Evolutionary conservation across 2,888 invertebrate species (phyloP).

Genomic region (Epiperipatus broadwayi): DNA sequence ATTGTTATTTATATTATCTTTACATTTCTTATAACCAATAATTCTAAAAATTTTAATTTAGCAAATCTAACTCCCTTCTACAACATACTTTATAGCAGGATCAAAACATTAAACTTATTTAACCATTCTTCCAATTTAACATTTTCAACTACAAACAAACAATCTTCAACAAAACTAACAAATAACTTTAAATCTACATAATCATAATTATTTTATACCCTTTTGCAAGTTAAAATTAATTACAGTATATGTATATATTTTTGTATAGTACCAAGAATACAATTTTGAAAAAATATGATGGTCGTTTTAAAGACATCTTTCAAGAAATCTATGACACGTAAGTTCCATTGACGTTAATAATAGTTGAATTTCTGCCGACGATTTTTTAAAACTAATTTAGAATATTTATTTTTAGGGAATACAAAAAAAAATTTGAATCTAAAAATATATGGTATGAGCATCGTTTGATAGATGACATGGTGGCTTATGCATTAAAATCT

Average conservation of each 20-base stretch:
- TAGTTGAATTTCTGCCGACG: conserved; percentile 8
- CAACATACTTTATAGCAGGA: too few relatives aligned
- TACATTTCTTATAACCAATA: too few relatives aligned
- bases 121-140: too few relatives aligned
- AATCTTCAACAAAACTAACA: too few relatives aligned
- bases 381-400: conserved; percentile 7
- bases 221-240: neutral
- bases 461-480: conserved; percentile 95
- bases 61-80: too few relatives aligned
- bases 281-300: conserved; percentile 86
- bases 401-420: conserved; percentile 37
- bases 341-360: conserved; percentile 15
- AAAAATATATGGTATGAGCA: conserved; percentile 92
- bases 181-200: too few relatives aligned
- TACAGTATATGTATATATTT: conserved; percentile 7
- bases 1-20: too few relatives aligned
- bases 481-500: conserved; percentile 90
- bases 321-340: conserved; percentile 67
- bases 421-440: conserved; percentile 62
- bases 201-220: too few relatives aligned
- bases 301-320: conserved; percentile 90
- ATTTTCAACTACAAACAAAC: too few relatives aligned
- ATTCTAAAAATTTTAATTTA: too few relatives aligned
- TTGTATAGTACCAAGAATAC: conserved; percentile 69
- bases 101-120: too few relatives aligned